These are phyloP conservation scores for Kobus ellipsiprymnus DNA, from an alignment of 2,113 vertebrate species.

Conservation along the genomic window DNA sequence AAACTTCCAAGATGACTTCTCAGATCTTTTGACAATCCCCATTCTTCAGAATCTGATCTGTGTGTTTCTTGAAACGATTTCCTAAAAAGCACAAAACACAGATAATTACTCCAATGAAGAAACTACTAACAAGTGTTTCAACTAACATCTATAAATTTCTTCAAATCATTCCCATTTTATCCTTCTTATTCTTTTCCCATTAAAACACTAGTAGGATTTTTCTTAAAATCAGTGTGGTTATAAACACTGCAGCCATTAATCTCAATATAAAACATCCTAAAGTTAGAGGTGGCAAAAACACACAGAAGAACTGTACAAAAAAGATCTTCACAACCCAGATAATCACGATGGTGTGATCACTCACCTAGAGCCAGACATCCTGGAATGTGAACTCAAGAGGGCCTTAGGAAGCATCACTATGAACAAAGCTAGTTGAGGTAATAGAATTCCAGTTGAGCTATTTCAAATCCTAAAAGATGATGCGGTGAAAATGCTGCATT, in stretches of 20 bases:
- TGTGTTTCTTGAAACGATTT: constrained; percentile 38
- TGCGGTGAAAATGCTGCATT: background rate
- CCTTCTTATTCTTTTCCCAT: background rate
- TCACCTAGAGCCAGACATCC: background rate
- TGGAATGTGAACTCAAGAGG: background rate
- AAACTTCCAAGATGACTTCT: constrained; percentile 78
- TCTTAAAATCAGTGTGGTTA: background rate
- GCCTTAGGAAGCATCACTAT: background rate
- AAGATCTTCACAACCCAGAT: rapidly evolving
- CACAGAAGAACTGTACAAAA: background rate
- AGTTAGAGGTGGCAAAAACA: background rate
- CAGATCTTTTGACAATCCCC: constrained; percentile 58
- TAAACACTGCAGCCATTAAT: background rate
- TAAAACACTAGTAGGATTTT: background rate
- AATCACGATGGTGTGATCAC: background rate
- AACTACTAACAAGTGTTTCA: background rate
- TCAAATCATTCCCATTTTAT: constrained; percentile 16
- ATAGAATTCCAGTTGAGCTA: background rate
- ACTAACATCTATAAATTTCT: background rate
- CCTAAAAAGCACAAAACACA: constrained; percentile 69
- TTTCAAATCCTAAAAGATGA: background rate
- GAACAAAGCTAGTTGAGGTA: background rate
- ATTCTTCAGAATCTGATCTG: background rate
- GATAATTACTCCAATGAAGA: constrained; percentile 10
- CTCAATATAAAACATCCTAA: background rate